phyloP scores from a whole-genome alignment of 2,888 invertebrate genomes.

The Hypselothyrea guttata region DNA sequence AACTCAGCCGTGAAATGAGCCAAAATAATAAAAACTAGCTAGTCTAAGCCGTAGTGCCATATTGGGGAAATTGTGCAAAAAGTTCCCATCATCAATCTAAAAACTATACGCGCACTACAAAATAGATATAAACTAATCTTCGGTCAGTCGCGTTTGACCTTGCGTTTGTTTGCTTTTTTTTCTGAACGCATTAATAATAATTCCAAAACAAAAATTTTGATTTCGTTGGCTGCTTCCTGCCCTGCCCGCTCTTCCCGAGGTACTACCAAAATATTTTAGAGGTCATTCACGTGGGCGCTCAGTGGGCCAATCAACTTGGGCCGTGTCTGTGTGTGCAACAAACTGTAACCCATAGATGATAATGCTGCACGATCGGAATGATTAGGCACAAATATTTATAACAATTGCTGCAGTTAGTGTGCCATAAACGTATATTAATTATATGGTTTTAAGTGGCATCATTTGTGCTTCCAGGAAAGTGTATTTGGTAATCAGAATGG shows the following conservation, averaged over 20 bases:
- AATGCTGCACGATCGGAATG: conserved; percentile 42
- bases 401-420: conserved; percentile 20
- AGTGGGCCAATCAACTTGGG: conserved; percentile 50
- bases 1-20: conserved; percentile 43
- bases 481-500: conserved; percentile 32
- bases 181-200: conserved; percentile 41
- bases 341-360: conserved; percentile 54
- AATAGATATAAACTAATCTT: conserved; percentile 35
- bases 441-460: conserved; percentile 32
- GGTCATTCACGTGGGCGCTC: conserved; percentile 62
- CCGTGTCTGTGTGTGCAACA: conserved; percentile 51
- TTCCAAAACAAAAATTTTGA: conserved; percentile 47
- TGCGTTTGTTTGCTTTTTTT: conserved; percentile 64
- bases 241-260: conserved; percentile 5
- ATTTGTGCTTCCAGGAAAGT: conserved; percentile 49
- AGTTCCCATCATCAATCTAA: conserved; percentile 58
- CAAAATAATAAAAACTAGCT: conserved; percentile 7
- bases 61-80: conserved; percentile 47
- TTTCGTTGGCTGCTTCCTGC: conserved; percentile 49
- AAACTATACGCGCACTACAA: conserved; percentile 13
- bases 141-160: conserved; percentile 65
- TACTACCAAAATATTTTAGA: conserved; percentile 47
- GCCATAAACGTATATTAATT: conserved; percentile 11
- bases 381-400: conserved; percentile 28
- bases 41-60: conserved; percentile 31